Evolutionary conservation across 2,888 invertebrate species (phyloP), one percentile per base, ranked within the genome.

Genomic region (Nymphalis urticae): DNA sequence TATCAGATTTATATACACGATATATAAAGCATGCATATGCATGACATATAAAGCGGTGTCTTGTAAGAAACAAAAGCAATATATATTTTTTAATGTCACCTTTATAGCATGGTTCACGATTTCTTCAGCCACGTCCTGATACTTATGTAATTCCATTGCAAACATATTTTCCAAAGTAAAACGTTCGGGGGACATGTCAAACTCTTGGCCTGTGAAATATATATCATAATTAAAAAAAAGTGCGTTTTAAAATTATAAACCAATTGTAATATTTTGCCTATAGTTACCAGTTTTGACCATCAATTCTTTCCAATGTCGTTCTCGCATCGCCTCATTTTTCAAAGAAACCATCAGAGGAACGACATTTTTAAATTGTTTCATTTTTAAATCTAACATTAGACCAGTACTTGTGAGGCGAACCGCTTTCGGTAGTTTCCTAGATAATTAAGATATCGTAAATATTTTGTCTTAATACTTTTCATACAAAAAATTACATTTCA

Each of bases 121-220:
- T 81, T 95, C 95, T 77, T 96, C 96, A 50, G 97, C 97, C 6
- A 96, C 96, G 0, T 97, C 97, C 86, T 96, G 96, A 81, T 97
- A 97, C 74, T 95, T 95, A 78, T 97, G 97, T 70, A 98, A 88
- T 79, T 98, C 96, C 98, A 98, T 98, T 1, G 96, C 94, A 82
- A 98, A 98, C 95, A 98, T 96, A 82, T 98, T 97, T 70, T 97
- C 97, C 71, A 98, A 89, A 0, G 98, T 98, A 78, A 98, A 98
- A n/a, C 96, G 94, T 24, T 97, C 96, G 4, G 97, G 95, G 2
- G 96, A 94, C 96, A 98, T 97, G 80, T 98, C 97, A 83, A 98
- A 98, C 72, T 94, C 91, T 78, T 95, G 93, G 17, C 94, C 95
- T 94, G 77, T 60, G 82, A 71, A 66, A 61, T 13, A 13, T 13